Percentiles rank a stretch among this genome's conserved stretches.
Conservation (phyloP, 2,888 invertebrate species). For the Coecobrya sp. region DNA sequence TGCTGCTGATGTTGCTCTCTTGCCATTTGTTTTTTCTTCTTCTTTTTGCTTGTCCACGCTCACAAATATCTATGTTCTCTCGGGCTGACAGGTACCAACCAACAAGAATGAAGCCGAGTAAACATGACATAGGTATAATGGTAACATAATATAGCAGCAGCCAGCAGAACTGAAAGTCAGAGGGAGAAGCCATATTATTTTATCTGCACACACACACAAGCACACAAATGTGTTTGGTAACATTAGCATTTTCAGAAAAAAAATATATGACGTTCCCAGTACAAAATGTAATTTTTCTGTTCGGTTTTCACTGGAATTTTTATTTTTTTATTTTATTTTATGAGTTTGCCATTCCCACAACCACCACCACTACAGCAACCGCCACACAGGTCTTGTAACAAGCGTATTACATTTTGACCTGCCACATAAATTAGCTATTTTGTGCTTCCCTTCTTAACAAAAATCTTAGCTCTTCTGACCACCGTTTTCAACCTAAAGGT, state of each 20-base stretch:
- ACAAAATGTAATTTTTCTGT: constrained; percentile 45
- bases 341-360: constrained; percentile 68
- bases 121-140: neutral
- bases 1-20: constrained; percentile 32
- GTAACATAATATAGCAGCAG: neutral
- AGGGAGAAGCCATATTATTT: constrained; percentile 22
- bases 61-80: constrained; percentile 53
- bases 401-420: constrained; percentile 60
- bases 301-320: constrained; percentile 67
- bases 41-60: constrained; percentile 39
- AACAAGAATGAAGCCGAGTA: constrained; percentile 30
- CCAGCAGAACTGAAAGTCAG: neutral
- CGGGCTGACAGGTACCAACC: constrained; percentile 54
- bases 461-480: constrained; percentile 5
- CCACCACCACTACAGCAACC: neutral
- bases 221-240: constrained; percentile 17
- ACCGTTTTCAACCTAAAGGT: constrained; percentile 11
- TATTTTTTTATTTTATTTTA: constrained; percentile 54
- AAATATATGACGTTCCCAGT: constrained; percentile 53
- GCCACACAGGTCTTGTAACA: constrained; percentile 51
- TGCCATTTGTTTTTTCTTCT: constrained; percentile 20
- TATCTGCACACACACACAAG: constrained; percentile 19
- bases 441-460: constrained; percentile 59
- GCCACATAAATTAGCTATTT: constrained; percentile 65
- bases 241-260: constrained; percentile 19